These are phyloP conservation scores for Zaprionus lineosus DNA, from an alignment of 2,888 invertebrate genomes.

Conservation along the genomic window DNA sequence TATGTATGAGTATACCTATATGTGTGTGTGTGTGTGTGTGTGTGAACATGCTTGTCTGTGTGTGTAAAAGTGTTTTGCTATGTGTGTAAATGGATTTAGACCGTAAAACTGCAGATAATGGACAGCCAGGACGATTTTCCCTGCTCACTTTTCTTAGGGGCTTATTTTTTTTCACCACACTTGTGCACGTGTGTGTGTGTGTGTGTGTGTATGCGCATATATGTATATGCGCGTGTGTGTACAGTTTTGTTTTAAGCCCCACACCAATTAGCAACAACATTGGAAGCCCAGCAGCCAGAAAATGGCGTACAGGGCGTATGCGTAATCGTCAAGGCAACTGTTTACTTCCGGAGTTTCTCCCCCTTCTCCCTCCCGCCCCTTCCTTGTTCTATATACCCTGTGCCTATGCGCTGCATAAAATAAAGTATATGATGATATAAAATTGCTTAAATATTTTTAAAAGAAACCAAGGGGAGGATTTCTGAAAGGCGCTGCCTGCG, in stretches of 20 bases:
- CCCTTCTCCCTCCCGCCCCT: slow-evolving; percentile 6
- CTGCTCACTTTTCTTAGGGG: too few species aligned
- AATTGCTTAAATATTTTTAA: too few species aligned
- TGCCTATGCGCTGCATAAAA: not conserved
- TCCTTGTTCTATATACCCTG: slow-evolving; percentile 6
- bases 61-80: too few species aligned
- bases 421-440: too few species aligned
- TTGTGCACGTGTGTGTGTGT: slow-evolving; percentile 4
- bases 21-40: slow-evolving; percentile 6
- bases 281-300: not conserved
- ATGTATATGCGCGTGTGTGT: slow-evolving; percentile 3
- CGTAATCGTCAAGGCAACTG: slow-evolving; percentile 60
- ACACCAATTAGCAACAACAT: slow-evolving; percentile 41
- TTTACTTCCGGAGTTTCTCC: slow-evolving; percentile 20
- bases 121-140: slow-evolving; percentile 17
- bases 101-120: slow-evolving; percentile 76
- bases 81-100: slow-evolving; percentile 68
- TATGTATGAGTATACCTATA: not conserved
- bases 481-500: too few species aligned
- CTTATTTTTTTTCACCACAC: not conserved
- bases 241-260: slow-evolving; percentile 34
- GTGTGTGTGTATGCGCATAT: slow-evolving; percentile 20
- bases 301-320: slow-evolving; percentile 53
- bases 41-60: not conserved
- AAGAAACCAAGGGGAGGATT: too few species aligned